phyloP scores from a whole-genome alignment of 2,797 vertebrate genomes.

The Neopelma chrysocephalum region DNA sequence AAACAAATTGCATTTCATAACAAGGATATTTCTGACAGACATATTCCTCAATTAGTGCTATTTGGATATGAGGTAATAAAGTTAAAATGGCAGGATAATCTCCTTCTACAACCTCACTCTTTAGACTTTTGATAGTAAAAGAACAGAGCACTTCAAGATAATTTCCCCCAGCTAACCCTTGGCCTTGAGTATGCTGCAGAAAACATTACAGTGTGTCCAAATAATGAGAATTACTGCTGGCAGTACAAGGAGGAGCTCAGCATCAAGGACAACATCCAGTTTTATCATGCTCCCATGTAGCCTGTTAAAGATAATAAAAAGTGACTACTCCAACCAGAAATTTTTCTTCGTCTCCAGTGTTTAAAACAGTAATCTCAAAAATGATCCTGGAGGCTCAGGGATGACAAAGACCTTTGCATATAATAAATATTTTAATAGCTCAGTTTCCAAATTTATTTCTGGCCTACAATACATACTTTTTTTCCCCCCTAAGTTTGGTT shows the following conservation, averaged over 20 bases:
- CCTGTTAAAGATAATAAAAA: neutral
- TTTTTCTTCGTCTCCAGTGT: neutral
- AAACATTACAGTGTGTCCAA: neutral
- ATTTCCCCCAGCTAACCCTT: neutral
- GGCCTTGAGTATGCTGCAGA: neutral
- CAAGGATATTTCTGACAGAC: neutral
- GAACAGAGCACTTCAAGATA: neutral
- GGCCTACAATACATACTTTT: neutral
- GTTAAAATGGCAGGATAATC: neutral
- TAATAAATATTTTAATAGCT: neutral
- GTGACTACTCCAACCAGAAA: neutral
- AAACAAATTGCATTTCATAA: neutral
- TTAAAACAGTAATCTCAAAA: slow-evolving; percentile 7
- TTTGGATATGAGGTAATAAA: neutral
- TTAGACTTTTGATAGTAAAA: neutral
- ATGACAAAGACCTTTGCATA: neutral
- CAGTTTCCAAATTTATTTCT: neutral
- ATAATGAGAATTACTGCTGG: slow-evolving; percentile 10
- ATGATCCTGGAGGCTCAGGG: neutral
- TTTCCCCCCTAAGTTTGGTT: neutral
- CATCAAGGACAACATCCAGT: neutral
- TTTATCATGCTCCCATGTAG: neutral
- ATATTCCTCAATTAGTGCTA: neutral
- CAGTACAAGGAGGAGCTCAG: neutral
- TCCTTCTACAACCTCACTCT: neutral